Percentiles rank a stretch among this genome's conserved stretches.
phyloP scores from a whole-genome alignment of 2,113 vertebrate species.

The Calidris pugnax region DNA sequence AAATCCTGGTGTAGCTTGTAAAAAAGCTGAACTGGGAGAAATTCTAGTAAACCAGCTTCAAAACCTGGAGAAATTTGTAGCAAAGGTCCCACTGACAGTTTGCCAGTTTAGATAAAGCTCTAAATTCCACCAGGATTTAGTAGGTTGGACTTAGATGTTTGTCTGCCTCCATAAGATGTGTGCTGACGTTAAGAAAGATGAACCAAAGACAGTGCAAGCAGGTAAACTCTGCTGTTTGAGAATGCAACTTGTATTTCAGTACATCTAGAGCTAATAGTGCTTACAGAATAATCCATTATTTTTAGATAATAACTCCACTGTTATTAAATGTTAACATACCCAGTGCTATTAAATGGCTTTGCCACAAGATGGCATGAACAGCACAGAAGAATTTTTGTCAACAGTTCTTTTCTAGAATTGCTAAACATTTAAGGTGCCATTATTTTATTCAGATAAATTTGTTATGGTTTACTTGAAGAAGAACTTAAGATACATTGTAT shows the following conservation, averaged over 20 bases:
- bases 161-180: background rate
- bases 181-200: background rate
- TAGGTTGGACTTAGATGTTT: background rate
- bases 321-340: background rate
- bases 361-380: slow-evolving; percentile 59
- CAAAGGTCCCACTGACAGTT: background rate
- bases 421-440: background rate
- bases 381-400: background rate
- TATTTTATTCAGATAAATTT: background rate
- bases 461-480: background rate
- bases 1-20: background rate
- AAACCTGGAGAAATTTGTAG: background rate
- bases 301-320: background rate
- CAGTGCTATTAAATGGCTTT: background rate
- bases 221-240: background rate
- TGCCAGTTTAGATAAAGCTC: background rate
- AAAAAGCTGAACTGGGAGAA: background rate
- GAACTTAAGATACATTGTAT: background rate
- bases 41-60: background rate
- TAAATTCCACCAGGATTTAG: background rate
- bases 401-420: background rate
- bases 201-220: background rate
- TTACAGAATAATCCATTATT: background rate
- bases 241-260: background rate
- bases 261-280: background rate